These are phyloP conservation scores for Lasioglossum vierecki DNA, from an alignment of 2,888 invertebrate genomes.

Conservation along the genomic window DNA sequence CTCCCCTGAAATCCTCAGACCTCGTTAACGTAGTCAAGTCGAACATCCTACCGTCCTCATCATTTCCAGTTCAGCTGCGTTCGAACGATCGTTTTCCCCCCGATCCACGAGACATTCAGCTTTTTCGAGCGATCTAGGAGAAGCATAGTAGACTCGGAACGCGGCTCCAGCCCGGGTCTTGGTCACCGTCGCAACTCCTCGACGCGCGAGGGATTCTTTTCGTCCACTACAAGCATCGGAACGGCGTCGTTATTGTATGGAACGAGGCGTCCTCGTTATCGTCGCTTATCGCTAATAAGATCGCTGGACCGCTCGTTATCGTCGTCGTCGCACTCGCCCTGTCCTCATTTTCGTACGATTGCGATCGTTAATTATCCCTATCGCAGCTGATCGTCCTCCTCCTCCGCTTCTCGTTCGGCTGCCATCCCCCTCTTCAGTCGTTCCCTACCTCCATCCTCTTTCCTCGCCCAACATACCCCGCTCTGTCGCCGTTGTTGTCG, in stretches of 20 bases:
- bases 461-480: conserved; percentile 33
- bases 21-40: not conserved
- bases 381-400: conserved; percentile 76
- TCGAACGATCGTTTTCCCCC: not conserved
- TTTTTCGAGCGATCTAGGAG: conserved; percentile 35
- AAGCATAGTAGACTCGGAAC: conserved; percentile 41
- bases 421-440: conserved; percentile 13
- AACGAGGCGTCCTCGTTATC: conserved; percentile 77
- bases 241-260: conserved; percentile 78
- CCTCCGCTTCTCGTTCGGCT: conserved; percentile 35
- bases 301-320: conserved; percentile 83
- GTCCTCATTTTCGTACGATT: conserved; percentile 82
- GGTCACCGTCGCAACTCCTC: conserved; percentile 44
- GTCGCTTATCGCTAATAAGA: conserved; percentile 83
- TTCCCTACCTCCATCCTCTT: conserved; percentile 21
- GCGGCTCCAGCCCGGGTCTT: conserved; percentile 21
- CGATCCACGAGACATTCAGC: not conserved
- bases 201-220: conserved; percentile 46
- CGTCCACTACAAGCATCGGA: conserved; percentile 63
- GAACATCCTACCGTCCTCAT: not conserved
- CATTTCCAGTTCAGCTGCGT: not conserved
- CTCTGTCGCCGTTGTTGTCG: conserved; percentile 53
- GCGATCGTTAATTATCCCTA: conserved; percentile 83
- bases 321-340: conserved; percentile 76
- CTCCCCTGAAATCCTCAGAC: not conserved